A percentile compares a stretch with the other conserved stretches of the same genome.
Conservation (phyloP, 2,113 vertebrate species). For the Xyliphius kryptos region DNA sequence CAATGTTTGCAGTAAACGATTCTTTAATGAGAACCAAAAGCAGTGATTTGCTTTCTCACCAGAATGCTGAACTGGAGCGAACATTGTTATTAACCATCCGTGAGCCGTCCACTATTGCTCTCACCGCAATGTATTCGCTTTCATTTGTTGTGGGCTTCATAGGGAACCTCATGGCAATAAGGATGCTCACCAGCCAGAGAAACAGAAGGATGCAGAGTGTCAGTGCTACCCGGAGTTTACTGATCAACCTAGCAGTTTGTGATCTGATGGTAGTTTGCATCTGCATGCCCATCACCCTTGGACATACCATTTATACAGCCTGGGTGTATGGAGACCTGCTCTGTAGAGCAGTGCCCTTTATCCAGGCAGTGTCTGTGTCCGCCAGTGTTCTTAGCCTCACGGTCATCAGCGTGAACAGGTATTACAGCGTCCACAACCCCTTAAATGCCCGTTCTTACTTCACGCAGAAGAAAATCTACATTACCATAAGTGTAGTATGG, state of each 20-base stretch:
- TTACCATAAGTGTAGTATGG: slow-evolving; percentile 78
- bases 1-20: slow-evolving; percentile 20
- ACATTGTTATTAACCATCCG: slow-evolving; percentile 73
- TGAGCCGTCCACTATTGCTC: slow-evolving; percentile 77
- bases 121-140: slow-evolving; percentile 74
- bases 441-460: slow-evolving; percentile 79
- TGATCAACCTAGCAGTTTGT: slow-evolving; percentile 82
- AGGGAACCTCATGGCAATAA: slow-evolving; percentile 80
- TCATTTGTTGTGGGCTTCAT: slow-evolving; percentile 81
- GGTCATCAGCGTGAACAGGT: slow-evolving; percentile 82
- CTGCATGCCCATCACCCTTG: slow-evolving; percentile 86
- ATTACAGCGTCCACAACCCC: slow-evolving; percentile 80
- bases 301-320: slow-evolving; percentile 80
- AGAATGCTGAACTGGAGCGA: slow-evolving; percentile 68
- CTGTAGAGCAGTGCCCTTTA: slow-evolving; percentile 80
- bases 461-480: slow-evolving; percentile 73
- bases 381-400: slow-evolving; percentile 84
- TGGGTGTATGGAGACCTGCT: slow-evolving; percentile 88
- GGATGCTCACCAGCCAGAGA: slow-evolving; percentile 72
- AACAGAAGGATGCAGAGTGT: slow-evolving; percentile 63
- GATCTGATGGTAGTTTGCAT: slow-evolving; percentile 86
- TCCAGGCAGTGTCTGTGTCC: slow-evolving; percentile 80
- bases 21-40: slow-evolving; percentile 46
- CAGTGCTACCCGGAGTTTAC: slow-evolving; percentile 77
- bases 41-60: slow-evolving; percentile 48